These are phyloP conservation scores for Dicycla oo DNA, from an alignment of 2,888 invertebrate genomes.

Conservation along the genomic window DNA sequence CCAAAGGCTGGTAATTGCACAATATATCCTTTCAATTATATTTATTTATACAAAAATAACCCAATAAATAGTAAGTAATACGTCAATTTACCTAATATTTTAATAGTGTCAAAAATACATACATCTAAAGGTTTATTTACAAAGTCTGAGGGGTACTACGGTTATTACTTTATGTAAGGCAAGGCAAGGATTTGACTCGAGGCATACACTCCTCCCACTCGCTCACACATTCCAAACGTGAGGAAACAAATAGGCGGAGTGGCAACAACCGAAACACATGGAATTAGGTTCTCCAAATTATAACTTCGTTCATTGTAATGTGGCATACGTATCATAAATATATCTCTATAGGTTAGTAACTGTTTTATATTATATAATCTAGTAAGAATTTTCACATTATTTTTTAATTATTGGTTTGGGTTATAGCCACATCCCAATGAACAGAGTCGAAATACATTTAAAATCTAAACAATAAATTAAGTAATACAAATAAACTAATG, in stretches of 20 bases:
- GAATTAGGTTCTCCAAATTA: slow-evolving; percentile 74
- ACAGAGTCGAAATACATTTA: slow-evolving; percentile 31
- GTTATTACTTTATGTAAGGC: slow-evolving; percentile 65
- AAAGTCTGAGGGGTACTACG: slow-evolving; percentile 49
- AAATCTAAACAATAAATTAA: slow-evolving; percentile 85
- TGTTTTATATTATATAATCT: background rate
- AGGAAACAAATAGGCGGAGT: slow-evolving; percentile 80
- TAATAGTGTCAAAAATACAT: slow-evolving; percentile 68
- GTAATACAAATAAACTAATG: slow-evolving; percentile 80
- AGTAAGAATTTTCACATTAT: background rate
- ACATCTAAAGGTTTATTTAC: slow-evolving; percentile 66
- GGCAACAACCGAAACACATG: slow-evolving; percentile 74
- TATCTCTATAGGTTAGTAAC: slow-evolving; percentile 12
- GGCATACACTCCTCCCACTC: slow-evolving; percentile 39
- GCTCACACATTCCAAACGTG: slow-evolving; percentile 63
- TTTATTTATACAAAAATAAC: slow-evolving; percentile 62
- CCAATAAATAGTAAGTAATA: slow-evolving; percentile 62
- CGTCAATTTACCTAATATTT: slow-evolving; percentile 62
- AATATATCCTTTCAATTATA: slow-evolving; percentile 52
- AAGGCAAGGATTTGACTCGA: slow-evolving; percentile 64
- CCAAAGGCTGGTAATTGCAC: slow-evolving; percentile 47
- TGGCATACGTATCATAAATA: slow-evolving; percentile 11
- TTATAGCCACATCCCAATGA: slow-evolving; percentile 40
- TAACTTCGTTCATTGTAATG: slow-evolving; percentile 57
- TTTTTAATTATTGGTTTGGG: slow-evolving; percentile 4